These are phyloP conservation scores for Zophobas morio DNA, from an alignment of 1,140 invertebrate species.

Conservation along the genomic window DNA sequence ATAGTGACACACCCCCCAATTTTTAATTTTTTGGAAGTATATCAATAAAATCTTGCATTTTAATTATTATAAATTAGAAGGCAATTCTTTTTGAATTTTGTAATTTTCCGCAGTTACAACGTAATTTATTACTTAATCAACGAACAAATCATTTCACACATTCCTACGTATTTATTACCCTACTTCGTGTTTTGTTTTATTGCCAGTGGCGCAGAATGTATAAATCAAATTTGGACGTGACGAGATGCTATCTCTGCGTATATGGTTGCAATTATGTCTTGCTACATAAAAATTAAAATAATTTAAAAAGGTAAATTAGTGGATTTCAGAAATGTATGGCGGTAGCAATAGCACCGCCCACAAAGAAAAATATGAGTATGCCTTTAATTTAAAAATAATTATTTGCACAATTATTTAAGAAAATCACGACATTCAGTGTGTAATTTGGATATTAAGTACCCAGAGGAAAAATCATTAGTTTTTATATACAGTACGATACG, in stretches of 20 bases:
- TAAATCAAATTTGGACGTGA: conserved; percentile 6
- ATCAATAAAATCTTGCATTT: no score
- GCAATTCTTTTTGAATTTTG: neutral
- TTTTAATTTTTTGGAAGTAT: no score
- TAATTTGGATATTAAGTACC: no score
- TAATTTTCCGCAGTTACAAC: neutral
- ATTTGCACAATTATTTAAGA: no score
- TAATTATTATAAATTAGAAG: neutral
- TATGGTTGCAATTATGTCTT: neutral
- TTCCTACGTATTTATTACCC: neutral
- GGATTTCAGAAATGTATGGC: no score
- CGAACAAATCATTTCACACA: conserved; percentile 1
- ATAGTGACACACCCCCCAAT: no score
- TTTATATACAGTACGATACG: no score
- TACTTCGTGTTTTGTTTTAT: neutral
- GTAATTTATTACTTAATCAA: conserved; percentile 14
- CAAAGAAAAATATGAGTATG: no score
- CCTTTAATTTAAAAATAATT: no score
- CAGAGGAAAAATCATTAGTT: no score
- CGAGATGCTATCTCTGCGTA: neutral
- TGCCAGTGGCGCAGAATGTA: neutral
- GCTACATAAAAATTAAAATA: neutral
- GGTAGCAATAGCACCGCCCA: no score
- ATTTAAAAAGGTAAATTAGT: neutral
- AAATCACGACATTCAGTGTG: no score